Base-by-base conservation (phyloP, 1,140 invertebrate genomes). In the Myzus persicae region DNA sequence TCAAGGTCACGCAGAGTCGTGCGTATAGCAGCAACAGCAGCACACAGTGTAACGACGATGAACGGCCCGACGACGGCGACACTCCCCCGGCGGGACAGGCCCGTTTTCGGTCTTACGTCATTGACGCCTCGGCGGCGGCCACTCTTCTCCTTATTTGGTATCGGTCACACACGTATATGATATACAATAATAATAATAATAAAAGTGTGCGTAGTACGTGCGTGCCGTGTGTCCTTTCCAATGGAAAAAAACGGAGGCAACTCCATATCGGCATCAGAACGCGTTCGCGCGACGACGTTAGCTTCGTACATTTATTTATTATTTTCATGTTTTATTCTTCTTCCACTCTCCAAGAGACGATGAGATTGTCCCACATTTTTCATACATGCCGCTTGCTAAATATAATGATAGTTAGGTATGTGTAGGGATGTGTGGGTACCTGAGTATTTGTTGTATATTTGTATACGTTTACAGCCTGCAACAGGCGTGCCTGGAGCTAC, bases 91-190 rank as follows among this genome's bases (percentile, higher is more conserved):
- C 81, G 91, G 91, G 76, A 81, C 91, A 42, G 44, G 91, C 76
- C 91, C 91, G 91, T 92, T 92, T 92, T 93, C 90, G 90, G 90
- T 26, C 91, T 92, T 85, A 93, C 91, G 91, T 85, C 91, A 93
- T 93, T 93, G 81, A 36, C 91, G 46, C 91, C 40, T 36, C 31
- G n/a, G 36, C 81, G 26, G 59, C 91, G 67, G 42, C 40, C 46
- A 40, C 46, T 93, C 81, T 93, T 93, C 91, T 93, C 91, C 91
- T 93, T 93, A 93, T 93, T 93, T 85, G 91, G 91, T 84, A 48
- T 38, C 91, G 91, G 81, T 85, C 81, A 93, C 90, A 82, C 59
- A 38, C 31, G 40, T 44, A 40, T 31, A 20, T n/a, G 54, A 26
- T 87, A 26, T 89, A 89, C 36, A 54, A 46, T 48, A 48, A 48